Conservation (phyloP, 2,113 vertebrate species). For the Sceloporus undulatus region DNA sequence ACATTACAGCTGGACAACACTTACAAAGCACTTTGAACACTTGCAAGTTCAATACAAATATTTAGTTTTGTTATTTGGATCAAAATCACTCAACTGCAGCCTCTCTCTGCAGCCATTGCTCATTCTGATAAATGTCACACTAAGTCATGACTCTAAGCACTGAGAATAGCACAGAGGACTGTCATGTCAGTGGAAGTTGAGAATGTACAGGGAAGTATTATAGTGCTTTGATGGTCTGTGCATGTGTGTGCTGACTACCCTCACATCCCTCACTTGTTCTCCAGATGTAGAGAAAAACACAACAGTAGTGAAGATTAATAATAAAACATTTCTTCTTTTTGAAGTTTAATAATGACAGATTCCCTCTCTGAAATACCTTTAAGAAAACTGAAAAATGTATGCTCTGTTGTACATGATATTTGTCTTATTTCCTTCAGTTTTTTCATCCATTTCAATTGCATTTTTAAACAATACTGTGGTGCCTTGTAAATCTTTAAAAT, state of each 20-base stretch:
- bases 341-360: no score
- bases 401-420: neutral
- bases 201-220: fast-evolving
- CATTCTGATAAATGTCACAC: neutral
- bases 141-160: neutral
- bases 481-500: neutral
- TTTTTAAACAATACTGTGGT: neutral
- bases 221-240: neutral
- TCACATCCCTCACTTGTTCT: neutral
- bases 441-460: fast-evolving
- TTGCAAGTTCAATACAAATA: neutral
- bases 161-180: neutral
- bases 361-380: neutral
- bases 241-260: fast-evolving
- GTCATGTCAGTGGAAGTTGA: fast-evolving
- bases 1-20: neutral
- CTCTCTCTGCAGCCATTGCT: neutral
- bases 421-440: neutral
- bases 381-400: neutral
- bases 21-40: neutral
- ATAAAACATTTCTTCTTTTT: neutral
- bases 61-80: neutral
- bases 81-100: neutral
- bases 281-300: neutral
- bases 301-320: fast-evolving